Percentiles rank a stretch among this genome's conserved stretches.
phyloP scores from a whole-genome alignment of 2,113 vertebrate species.

The Chaenocephalus aceratus region DNA sequence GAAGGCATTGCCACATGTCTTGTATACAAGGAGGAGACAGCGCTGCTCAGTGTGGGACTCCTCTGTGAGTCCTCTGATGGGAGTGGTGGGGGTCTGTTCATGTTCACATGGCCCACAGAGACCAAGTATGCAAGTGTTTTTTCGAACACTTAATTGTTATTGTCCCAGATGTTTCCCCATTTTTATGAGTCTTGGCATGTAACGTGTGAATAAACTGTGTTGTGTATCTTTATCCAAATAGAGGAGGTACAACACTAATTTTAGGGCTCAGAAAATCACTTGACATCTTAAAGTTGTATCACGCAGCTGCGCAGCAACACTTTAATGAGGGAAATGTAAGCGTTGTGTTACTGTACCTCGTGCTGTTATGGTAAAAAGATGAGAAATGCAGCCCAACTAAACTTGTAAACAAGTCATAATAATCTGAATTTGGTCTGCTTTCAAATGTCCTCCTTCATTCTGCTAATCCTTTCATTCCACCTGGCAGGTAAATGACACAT shows the following conservation, averaged over 20 bases:
- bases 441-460: not conserved
- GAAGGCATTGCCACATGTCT: not conserved
- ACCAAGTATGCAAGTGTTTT: conserved; percentile 51
- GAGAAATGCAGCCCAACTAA: no score
- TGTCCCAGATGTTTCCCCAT: conserved; percentile 65
- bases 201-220: conserved; percentile 34
- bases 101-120: conserved; percentile 52
- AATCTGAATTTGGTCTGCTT: not conserved
- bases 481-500: conserved; percentile 30
- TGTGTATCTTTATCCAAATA: conserved; percentile 24
- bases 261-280: conserved; percentile 22
- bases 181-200: conserved; percentile 33
- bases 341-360: not conserved
- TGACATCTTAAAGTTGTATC: conserved; percentile 20
- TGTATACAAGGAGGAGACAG: conserved; percentile 21
- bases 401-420: not conserved
- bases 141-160: conserved; percentile 62
- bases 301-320: conserved; percentile 22
- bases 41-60: conserved; percentile 15
- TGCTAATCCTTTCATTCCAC: conserved; percentile 20
- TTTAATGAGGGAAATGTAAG: conserved; percentile 27
- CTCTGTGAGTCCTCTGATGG: conserved; percentile 43
- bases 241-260: conserved; percentile 3
- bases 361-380: not conserved
- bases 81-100: conserved; percentile 60